These are phyloP conservation scores for Ectemnius continuus DNA, from an alignment of 2,888 invertebrate species.

Conservation along the genomic window DNA sequence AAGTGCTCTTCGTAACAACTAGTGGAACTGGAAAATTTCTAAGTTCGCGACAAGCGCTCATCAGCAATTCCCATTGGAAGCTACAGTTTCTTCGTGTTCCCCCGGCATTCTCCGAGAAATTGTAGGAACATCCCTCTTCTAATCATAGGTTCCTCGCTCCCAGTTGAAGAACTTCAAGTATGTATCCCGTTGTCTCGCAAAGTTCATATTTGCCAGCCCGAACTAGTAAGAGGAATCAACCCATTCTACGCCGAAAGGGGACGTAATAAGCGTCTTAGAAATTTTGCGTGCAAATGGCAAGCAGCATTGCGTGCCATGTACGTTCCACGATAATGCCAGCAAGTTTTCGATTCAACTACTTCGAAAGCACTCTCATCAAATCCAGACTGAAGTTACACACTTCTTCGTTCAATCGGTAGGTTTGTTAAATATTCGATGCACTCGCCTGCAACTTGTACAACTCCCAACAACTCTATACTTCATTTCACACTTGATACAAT, in stretches of 20 bases:
- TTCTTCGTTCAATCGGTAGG: no score
- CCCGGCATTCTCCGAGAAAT: constrained; percentile 16
- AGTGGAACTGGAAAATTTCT: neutral
- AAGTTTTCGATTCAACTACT: no score
- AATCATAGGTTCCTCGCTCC: constrained; percentile 19
- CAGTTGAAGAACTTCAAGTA: neutral
- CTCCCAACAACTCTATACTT: no score
- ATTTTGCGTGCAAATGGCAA: constrained; percentile 5
- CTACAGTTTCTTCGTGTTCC: constrained; percentile 27
- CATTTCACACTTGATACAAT: no score
- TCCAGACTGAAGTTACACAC: no score
- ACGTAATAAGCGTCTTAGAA: constrained; percentile 10
- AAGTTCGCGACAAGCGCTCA: neutral
- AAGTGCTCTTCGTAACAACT: neutral
- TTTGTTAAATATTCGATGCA: no score
- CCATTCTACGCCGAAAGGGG: constrained; percentile 4
- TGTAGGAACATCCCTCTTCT: constrained; percentile 26
- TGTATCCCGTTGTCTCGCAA: neutral
- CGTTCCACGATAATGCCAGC: neutral
- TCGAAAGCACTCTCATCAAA: no score
- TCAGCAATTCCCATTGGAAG: constrained; percentile 30
- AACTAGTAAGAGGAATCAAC: neutral
- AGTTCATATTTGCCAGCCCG: constrained; percentile 9
- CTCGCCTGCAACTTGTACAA: no score
- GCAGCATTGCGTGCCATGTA: neutral